Conservation (phyloP, 2,888 invertebrate genomes). For the Mesoligia furuncula region DNA sequence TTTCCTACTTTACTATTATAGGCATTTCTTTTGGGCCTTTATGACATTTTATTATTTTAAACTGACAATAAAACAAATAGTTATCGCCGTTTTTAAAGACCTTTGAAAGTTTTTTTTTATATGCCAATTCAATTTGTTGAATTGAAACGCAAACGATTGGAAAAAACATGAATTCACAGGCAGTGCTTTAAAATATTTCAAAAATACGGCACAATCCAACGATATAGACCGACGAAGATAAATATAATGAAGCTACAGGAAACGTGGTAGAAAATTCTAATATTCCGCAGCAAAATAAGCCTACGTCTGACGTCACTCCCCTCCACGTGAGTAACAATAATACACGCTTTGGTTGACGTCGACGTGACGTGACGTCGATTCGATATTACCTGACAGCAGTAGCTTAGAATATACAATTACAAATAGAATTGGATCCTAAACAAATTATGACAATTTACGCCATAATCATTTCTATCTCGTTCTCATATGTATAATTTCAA, state of each 20-base stretch:
- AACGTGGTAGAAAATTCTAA: constrained; percentile 31
- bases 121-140: not conserved
- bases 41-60: not conserved
- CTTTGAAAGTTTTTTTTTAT: not conserved
- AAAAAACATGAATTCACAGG: not conserved
- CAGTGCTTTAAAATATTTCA: too few species aligned
- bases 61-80: not conserved
- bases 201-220: not conserved
- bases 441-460: not conserved
- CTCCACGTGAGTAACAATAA: constrained; percentile 23
- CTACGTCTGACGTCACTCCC: constrained; percentile 24
- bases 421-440: not conserved
- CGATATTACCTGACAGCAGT: constrained; percentile 25
- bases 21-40: not conserved
- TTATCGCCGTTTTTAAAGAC: not conserved
- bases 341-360: constrained; percentile 21
- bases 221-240: not conserved
- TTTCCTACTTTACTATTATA: not conserved
- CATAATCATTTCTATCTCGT: not conserved
- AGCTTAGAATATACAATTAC: constrained; percentile 4
- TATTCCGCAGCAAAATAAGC: constrained; percentile 33
- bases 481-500: not conserved
- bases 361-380: constrained; percentile 26
- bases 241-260: constrained; percentile 7
- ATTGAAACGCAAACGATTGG: not conserved